Conservation (phyloP, 2,888 invertebrate species). For the Dioctria rufipes region DNA sequence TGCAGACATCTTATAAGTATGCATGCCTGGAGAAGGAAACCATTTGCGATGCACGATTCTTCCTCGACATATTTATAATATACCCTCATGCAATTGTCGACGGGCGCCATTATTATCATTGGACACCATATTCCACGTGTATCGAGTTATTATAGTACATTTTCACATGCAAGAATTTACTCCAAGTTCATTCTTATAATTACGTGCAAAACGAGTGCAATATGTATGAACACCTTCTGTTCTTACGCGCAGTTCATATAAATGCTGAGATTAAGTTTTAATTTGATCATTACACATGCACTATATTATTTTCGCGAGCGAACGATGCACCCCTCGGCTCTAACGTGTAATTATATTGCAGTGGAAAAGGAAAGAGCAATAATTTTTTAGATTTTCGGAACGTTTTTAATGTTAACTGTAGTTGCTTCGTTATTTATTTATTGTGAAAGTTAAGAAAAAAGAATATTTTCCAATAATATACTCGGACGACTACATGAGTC, state of each 20-base stretch:
- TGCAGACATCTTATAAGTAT: slow-evolving; percentile 8
- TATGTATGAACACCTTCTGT: slow-evolving; percentile 15
- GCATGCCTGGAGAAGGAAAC: slow-evolving; percentile 9
- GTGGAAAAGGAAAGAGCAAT: neutral
- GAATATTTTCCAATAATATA: no score
- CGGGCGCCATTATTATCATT: slow-evolving; percentile 21
- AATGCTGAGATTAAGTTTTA: slow-evolving; percentile 11
- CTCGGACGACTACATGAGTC: no score
- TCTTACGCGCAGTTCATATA: neutral
- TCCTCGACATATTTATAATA: neutral
- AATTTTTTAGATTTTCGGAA: no score
- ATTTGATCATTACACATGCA: slow-evolving; percentile 26
- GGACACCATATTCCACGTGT: neutral
- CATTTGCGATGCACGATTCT: neutral
- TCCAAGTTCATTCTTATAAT: slow-evolving; percentile 31
- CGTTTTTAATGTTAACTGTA: no score
- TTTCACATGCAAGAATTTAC: slow-evolving; percentile 21
- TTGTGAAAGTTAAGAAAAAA: no score
- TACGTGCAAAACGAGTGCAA: slow-evolving; percentile 32
- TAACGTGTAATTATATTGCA: slow-evolving; percentile 15
- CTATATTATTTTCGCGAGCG: slow-evolving; percentile 23
- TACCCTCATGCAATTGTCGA: no score
- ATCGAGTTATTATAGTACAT: neutral
- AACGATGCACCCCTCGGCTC: neutral
- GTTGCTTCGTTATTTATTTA: no score